These are phyloP conservation scores for Vespertilio murinus DNA, from an alignment of 2,797 vertebrate genomes.

Conservation along the genomic window DNA sequence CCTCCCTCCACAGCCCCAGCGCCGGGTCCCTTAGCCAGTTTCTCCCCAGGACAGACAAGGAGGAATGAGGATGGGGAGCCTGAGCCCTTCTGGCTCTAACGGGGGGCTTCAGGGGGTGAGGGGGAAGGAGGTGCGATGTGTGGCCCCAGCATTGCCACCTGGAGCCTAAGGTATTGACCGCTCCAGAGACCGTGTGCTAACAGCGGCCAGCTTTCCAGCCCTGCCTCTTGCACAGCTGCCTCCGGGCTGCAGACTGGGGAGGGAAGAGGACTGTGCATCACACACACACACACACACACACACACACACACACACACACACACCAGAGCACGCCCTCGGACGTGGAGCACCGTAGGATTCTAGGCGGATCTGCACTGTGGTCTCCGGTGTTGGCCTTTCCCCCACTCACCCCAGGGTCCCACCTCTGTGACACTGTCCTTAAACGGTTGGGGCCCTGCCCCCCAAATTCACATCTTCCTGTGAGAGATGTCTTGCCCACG, in stretches of 20 bases:
- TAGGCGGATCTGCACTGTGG: not conserved
- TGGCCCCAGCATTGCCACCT: fast-evolving
- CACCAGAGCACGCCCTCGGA: not conserved
- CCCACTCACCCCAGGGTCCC: not conserved
- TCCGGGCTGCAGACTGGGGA: fast-evolving
- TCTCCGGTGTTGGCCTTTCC: not conserved
- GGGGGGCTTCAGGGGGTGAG: not conserved
- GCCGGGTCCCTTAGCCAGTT: fast-evolving
- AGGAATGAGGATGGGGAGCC: fast-evolving
- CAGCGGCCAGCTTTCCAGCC: no score
- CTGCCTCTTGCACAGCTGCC: not conserved
- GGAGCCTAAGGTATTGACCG: fast-evolving
- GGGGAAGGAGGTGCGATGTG: not conserved
- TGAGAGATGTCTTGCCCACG: fast-evolving
- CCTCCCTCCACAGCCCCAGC: not conserved
- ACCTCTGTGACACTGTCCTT: not conserved
- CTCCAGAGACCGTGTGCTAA: fast-evolving
- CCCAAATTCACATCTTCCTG: not conserved
- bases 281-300: not conserved
- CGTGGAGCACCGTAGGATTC: not conserved
- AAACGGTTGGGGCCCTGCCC: not conserved
- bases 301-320: not conserved
- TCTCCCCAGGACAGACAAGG: no score
- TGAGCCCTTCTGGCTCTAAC: not conserved
- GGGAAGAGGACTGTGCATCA: not conserved